Evolutionary conservation across 23 tunicate species (phyloP), one percentile per base, ranked within the genome.

Genomic region (Trididemnum nubilum): DNA sequence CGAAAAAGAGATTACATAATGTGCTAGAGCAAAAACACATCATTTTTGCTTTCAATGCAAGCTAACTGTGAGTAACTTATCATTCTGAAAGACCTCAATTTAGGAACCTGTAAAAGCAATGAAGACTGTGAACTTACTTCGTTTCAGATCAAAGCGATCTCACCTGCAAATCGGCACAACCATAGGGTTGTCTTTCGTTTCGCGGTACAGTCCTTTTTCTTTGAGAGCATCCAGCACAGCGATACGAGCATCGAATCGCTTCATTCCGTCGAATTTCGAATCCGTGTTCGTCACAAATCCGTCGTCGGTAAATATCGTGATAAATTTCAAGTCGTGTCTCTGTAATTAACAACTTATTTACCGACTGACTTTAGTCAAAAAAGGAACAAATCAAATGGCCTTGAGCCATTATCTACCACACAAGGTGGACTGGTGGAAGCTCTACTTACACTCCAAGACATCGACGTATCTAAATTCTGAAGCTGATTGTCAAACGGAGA

Each of bases 101-200:
- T n/a, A n/a, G n/a, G n/a, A n/a, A n/a, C n/a, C n/a, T n/a, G n/a
- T n/a, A n/a, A n/a, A n/a, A n/a, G n/a, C n/a, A n/a, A n/a, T n/a
- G n/a, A n/a, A n/a, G n/a, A n/a, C n/a, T n/a, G n/a, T n/a, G n/a
- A n/a, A n/a, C n/a, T n/a, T n/a, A n/a, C n/a, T n/a, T n/a, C n/a
- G n/a, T n/a, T n/a, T n/a, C n/a, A 44, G 54, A 44, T 9, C 15
- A 7, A 44, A 44, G 54, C 54, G 15, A 12, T 12, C 67, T 61
- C 29, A 84, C 95, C 95, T 90, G 82, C 99, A 95, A 0, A 96
- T 66, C 1, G 99, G 99, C 0, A 96, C 99, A 24, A 96, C 94
- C 99, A 96, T 96, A 5, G 93, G 94, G 51, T 96, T 96, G 32
- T 96, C 99, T 60, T 80, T 85, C 19, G 97, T 91, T 36, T 84